Evolutionary conservation across 2,888 invertebrate species (phyloP).

Genomic region (Sarcophaga rosellei): DNA sequence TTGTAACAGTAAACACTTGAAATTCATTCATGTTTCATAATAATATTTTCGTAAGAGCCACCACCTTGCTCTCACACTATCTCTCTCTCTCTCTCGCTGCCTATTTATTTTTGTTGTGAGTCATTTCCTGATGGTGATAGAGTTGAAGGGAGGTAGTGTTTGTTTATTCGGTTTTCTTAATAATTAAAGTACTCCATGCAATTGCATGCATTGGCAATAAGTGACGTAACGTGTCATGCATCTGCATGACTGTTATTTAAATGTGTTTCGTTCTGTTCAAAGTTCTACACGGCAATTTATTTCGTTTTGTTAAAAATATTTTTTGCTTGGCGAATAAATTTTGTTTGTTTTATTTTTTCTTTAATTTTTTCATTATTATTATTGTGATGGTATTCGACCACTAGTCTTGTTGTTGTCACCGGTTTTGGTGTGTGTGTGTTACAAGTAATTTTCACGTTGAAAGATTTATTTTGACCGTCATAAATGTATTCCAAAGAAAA

Average conservation of each 20-base stretch:
- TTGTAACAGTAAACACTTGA: too few species aligned
- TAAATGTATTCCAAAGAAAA: not conserved
- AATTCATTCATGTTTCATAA: too few species aligned
- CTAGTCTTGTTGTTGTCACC: not conserved
- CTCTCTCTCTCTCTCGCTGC: too few species aligned
- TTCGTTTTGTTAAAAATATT: not conserved
- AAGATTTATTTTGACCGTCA: constrained; percentile 40
- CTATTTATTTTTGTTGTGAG: too few species aligned
- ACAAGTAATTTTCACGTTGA: constrained; percentile 34
- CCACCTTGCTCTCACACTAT: too few species aligned
- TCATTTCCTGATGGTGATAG: too few species aligned
- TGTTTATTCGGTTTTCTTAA: too few species aligned
- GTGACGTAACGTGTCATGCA: not conserved
- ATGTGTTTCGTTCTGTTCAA: not conserved
- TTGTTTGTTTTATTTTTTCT: not conserved
- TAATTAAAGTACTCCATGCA: too few species aligned
- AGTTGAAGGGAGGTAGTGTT: too few species aligned
- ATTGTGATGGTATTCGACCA: constrained; percentile 1
- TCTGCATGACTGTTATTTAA: not conserved
- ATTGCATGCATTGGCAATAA: too few species aligned
- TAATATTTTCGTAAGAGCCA: too few species aligned
- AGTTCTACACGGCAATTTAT: not conserved
- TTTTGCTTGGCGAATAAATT: not conserved
- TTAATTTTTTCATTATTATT: not conserved
- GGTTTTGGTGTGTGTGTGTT: constrained; percentile 16